Evolutionary conservation across 2,888 invertebrate genomes (phyloP).

Genomic region (Agrochola circellaris): DNA sequence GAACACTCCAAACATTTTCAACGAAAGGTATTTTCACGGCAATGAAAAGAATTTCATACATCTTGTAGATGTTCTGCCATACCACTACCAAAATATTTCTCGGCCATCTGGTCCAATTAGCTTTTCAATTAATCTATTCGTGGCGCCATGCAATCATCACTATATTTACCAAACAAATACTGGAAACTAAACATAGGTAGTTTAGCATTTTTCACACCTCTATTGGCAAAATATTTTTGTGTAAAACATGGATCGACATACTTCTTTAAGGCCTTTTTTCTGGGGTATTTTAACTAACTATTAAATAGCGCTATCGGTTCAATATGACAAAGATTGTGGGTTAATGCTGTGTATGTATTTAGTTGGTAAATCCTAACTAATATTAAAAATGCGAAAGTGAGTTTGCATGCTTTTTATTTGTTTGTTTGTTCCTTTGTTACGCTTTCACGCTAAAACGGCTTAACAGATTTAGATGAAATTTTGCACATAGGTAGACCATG

Average conservation of each 20-base stretch:
- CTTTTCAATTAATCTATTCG: slow-evolving; percentile 55
- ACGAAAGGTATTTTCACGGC: not conserved
- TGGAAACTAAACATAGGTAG: not conserved
- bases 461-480: too few relatives aligned
- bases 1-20: not conserved
- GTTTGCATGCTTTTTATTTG: too few relatives aligned
- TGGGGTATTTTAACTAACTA: too few relatives aligned
- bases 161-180: slow-evolving; percentile 41
- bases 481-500: too few relatives aligned
- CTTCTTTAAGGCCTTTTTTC: not conserved
- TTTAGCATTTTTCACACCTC: slow-evolving; percentile 17
- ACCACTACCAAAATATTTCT: slow-evolving; percentile 13
- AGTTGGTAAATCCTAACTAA: too few relatives aligned
- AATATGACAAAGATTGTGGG: not conserved
- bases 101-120: slow-evolving; percentile 54
- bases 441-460: too few relatives aligned
- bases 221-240: not conserved
- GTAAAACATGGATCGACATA: not conserved
- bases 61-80: not conserved
- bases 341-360: too few relatives aligned
- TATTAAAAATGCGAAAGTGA: too few relatives aligned
- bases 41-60: not conserved
- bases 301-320: not conserved
- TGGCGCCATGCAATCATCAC: slow-evolving; percentile 51
- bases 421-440: too few relatives aligned